Base-by-base conservation (phyloP, 2,888 invertebrate genomes). In the Drosophila gaucha region DNA sequence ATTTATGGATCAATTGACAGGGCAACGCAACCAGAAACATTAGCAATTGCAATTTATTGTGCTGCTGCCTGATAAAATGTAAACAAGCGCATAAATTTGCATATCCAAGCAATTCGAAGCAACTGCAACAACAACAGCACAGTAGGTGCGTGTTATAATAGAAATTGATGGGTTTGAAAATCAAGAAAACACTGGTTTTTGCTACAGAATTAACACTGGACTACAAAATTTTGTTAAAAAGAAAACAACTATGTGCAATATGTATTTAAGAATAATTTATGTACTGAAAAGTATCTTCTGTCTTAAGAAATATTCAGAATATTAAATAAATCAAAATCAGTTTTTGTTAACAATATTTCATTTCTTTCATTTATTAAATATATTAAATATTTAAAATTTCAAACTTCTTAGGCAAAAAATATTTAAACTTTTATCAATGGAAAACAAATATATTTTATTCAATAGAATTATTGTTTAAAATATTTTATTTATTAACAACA, bases 1-100 rank as follows among this genome's bases (percentile, higher is more conserved):
- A 73, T 67, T 77, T 68, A 74, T 75, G 62, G 67, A 71, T 60
- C 72, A 71, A 67, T 67, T 67, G 56, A 39, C 38, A 57, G 18
- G 39, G 46, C 54, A 50, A 76, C 26, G 52, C 57, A 76, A 44
- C 64, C 54, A 52, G 51, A 68, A 69, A 49, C 46, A 55, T 54
- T 50, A 16, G 18, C 36, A 54, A 57, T 30, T 54, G 59, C 39
- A 52, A 49, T 62, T 50, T 56, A 57, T 38, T 30, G 49, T 4
- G 9, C 33, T 47, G 44, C 20, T 33, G 51, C 38, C 30, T 30
- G 20, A 16, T 22, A 35, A 62, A 54, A 60, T 22, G 71, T 73
- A 65, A 73, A 73, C 65, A 73, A 75, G 9, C 39, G 57, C 35
- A 57, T 58, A 57, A 65, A 70, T 75, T 73, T 59, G 49, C 58